Evolutionary conservation across 2,888 invertebrate species (phyloP).

Genomic region (Macropis europaea): DNA sequence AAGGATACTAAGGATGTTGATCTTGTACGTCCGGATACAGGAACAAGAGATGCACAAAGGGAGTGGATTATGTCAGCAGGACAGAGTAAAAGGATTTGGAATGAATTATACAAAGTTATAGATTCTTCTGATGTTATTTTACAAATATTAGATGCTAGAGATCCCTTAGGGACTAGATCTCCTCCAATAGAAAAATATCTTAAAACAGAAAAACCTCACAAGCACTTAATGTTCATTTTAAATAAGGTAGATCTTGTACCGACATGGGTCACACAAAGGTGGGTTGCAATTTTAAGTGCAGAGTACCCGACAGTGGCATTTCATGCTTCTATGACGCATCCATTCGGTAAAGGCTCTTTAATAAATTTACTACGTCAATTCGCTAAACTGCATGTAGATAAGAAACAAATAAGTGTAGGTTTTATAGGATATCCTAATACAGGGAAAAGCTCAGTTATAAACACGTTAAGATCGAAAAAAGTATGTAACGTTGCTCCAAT

Average conservation of each 20-base stretch:
- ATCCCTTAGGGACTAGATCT: constrained; percentile 97
- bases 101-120: constrained; percentile 98
- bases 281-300: constrained; percentile 96
- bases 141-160: constrained; percentile 97
- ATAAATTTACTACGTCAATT: constrained; percentile 98
- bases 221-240: constrained; percentile 97
- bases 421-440: constrained; percentile 99
- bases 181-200: constrained; percentile 94
- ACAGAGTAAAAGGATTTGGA: constrained; percentile 98
- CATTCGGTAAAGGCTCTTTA: constrained; percentile 98
- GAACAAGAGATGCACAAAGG: constrained; percentile 89
- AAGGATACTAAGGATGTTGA: constrained; percentile 89
- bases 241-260: constrained; percentile 99
- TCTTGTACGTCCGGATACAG: constrained; percentile 89
- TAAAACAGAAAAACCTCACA: constrained; percentile 96
- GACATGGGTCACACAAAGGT: constrained; percentile 98
- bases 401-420: constrained; percentile 99
- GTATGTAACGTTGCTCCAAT: constrained; percentile 99
- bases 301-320: constrained; percentile 99
- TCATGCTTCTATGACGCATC: constrained; percentile 98
- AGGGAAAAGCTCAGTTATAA: constrained; percentile 99
- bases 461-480: constrained; percentile 96
- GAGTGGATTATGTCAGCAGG: constrained; percentile 98
- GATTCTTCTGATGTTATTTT: constrained; percentile 99
- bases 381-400: constrained; percentile 96